phyloP scores from a whole-genome alignment of 2,888 invertebrate genomes.

The Drosophila macrospina region DNA sequence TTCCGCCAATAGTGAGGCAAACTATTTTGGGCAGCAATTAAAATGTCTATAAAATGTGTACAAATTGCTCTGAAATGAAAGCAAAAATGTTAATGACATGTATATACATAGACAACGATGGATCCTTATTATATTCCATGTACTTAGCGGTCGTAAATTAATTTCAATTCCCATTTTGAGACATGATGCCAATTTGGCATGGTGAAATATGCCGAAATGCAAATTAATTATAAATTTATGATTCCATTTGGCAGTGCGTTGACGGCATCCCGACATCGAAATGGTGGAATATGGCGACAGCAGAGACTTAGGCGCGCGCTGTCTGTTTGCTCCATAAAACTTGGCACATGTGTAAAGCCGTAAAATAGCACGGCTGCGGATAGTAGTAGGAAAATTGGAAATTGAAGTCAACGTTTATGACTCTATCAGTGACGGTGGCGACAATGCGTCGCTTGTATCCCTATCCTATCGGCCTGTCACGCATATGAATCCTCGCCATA shows the following conservation, averaged over 20 bases:
- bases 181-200: conserved; percentile 75
- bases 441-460: conserved; percentile 27
- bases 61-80: conserved; percentile 28
- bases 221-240: conserved; percentile 81
- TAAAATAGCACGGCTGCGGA: conserved; percentile 62
- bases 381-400: conserved; percentile 58
- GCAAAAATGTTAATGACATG: conserved; percentile 62
- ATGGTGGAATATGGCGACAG: conserved; percentile 28
- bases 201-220: conserved; percentile 49
- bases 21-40: conserved; percentile 46
- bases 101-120: conserved; percentile 20
- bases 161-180: conserved; percentile 62
- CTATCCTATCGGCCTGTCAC: conserved; percentile 64
- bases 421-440: conserved; percentile 66
- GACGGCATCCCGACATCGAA: conserved; percentile 20
- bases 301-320: conserved; percentile 51
- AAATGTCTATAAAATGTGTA: conserved; percentile 44
- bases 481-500: conserved; percentile 68
- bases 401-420: conserved; percentile 71
- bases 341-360: conserved; percentile 74
- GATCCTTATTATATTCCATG: conserved; percentile 33
- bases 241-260: conserved; percentile 59
- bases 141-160: conserved; percentile 58
- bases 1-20: conserved; percentile 7
- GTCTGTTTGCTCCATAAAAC: conserved; percentile 69